Conservation (phyloP, 2,113 vertebrate species). For the Furnarius figulus region DNA sequence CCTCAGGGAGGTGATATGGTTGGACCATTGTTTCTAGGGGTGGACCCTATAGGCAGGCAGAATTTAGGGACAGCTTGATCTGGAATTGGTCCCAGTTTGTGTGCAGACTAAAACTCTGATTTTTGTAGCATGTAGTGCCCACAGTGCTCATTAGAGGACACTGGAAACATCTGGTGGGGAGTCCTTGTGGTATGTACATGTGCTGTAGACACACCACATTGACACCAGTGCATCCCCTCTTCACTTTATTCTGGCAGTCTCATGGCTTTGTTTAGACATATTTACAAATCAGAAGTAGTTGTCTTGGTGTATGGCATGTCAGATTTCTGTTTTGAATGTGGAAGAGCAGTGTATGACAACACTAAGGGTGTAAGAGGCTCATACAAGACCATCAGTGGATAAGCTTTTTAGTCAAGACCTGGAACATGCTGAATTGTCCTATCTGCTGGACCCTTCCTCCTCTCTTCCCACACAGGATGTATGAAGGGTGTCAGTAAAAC, state of each 20-base stretch:
- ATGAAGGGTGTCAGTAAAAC: not conserved
- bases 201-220: not conserved
- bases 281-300: not conserved
- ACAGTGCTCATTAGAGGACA: not conserved
- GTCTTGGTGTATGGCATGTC: fast-evolving
- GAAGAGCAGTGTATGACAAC: not conserved
- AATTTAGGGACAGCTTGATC: not conserved
- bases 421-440: not conserved
- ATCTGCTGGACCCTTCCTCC: not conserved
- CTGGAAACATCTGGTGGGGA: not conserved
- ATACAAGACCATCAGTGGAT: not conserved
- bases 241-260: not conserved
- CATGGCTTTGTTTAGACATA: not conserved
- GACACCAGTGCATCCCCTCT: not conserved
- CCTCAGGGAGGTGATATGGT: fast-evolving
- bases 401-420: not conserved
- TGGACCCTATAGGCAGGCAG: not conserved
- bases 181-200: fast-evolving
- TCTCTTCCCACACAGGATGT: not conserved
- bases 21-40: fast-evolving
- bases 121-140: not conserved
- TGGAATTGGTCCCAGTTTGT: not conserved
- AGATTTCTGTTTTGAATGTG: not conserved
- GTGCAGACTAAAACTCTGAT: not conserved
- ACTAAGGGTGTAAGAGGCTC: not conserved